Percentiles rank a stretch among this genome's conserved stretches.
Conservation (phyloP, 1,140 invertebrate species). For the Bombyx mori region DNA sequence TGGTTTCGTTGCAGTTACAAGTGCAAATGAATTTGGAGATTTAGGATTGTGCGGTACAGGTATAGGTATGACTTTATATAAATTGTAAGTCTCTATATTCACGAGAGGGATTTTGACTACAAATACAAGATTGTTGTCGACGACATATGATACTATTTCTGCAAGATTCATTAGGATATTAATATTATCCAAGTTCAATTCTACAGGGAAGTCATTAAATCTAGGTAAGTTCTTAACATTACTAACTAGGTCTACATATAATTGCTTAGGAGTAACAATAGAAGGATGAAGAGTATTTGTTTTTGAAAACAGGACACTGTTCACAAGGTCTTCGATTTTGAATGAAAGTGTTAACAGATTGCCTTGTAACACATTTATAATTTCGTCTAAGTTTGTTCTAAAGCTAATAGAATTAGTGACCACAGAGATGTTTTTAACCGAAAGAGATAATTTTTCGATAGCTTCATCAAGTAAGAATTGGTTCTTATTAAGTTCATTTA, state of each 20-base stretch:
- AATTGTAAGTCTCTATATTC: constrained; percentile 4
- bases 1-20: constrained; percentile 6
- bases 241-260: constrained; percentile 15
- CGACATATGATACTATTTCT: constrained; percentile 1
- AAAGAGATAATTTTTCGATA: background rate
- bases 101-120: constrained; percentile 12
- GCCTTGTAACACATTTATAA: constrained; percentile 15
- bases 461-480: constrained; percentile 11
- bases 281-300: constrained; percentile 15
- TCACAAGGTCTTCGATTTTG: constrained; percentile 18
- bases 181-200: constrained; percentile 13
- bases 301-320: constrained; percentile 12
- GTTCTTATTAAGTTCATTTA: constrained; percentile 14
- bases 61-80: constrained; percentile 13
- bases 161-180: constrained; percentile 6
- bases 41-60: constrained; percentile 7
- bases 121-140: constrained; percentile 10
- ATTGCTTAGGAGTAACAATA: constrained; percentile 11
- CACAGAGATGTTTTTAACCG: too few relatives aligned
- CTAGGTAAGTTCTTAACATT: constrained; percentile 14
- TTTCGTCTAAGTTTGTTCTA: constrained; percentile 5
- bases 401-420: too few relatives aligned
- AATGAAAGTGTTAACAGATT: constrained; percentile 18
- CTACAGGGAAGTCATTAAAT: constrained; percentile 14
- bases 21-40: constrained; percentile 5